Evolutionary conservation across 2,797 vertebrate species (phyloP).

Genomic region (Syngnathus acus): DNA sequence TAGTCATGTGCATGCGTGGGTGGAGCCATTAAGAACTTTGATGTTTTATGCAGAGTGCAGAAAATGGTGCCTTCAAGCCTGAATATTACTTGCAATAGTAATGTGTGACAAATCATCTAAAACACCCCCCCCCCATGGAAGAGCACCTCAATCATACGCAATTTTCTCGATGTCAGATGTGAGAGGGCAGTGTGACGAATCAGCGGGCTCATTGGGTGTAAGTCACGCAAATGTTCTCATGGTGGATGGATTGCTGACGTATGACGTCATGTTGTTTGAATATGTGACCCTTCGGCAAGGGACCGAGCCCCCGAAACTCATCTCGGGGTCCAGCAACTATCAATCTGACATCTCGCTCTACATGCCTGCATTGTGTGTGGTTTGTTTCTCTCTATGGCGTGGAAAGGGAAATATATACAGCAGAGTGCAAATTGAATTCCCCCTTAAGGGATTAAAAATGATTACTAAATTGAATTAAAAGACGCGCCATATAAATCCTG

Average conservation of each 20-base stretch:
- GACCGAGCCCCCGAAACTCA: neutral
- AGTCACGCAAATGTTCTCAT: neutral
- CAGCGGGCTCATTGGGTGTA: neutral
- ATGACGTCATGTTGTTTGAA: neutral
- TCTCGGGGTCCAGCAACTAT: too few relatives aligned
- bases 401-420: neutral
- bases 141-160: constrained; percentile 10
- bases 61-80: neutral
- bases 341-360: too few relatives aligned
- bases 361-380: too few relatives aligned
- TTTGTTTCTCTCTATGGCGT: too few relatives aligned
- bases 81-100: neutral
- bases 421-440: neutral
- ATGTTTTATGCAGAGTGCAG: neutral
- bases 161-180: constrained; percentile 13
- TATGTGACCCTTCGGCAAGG: neutral
- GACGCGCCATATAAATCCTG: constrained; percentile 33
- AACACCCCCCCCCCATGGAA: neutral
- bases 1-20: neutral
- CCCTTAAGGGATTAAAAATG: neutral
- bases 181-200: constrained; percentile 11
- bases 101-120: too few relatives aligned
- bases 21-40: constrained; percentile 1
- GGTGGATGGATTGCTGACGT: neutral
- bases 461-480: constrained; percentile 26